Evolutionary conservation across 2,888 invertebrate genomes (phyloP), one percentile per base, ranked within the genome.

Genomic region (Parnassius apollo): DNA sequence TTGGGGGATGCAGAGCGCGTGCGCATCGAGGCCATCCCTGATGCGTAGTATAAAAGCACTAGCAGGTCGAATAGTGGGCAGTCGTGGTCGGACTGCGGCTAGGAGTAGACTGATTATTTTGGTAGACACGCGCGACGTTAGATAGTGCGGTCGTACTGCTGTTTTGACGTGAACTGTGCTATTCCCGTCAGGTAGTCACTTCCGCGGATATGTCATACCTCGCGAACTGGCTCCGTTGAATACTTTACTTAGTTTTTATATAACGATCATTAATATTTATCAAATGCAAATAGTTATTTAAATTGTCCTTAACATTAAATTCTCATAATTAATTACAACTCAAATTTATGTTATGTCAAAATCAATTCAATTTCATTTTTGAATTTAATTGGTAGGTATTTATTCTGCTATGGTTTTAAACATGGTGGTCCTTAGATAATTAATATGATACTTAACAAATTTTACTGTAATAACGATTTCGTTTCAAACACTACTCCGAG

Each of bases 1-100:
- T 94, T 94, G 68, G 94, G 94, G 82, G 93, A 93, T 78, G 93
- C 93, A 61, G 94, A 93, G 83, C 94, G 93, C 91, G 92, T 93
- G 92, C 94, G 93, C 91, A 93, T 90, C 72, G 92, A 93, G 75
- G 93, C 91, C 93, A 93, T 93, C 84, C 85, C 86, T 88, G 77
- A 77, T 62, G 73, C 69, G 73, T 71, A 69, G 83, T 91, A 91
- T 91, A 91, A 79, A 90, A 89, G 80, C 76, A 78, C 81, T 71
- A 72, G 75, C 76, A 66, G 75, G 75, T 76, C 72, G 74, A 78
- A 73, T 73, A 61, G 70, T 78, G 76, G 80, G 81, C 91, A 91
- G 89, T 91, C 87, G 91, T 86, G 81, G 86, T 77, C 73, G 82
- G 83, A 83, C 88, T 86, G 78, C 85, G 89, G 81, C 87, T 88